These are phyloP conservation scores for Belgica antarctica DNA, from an alignment of 2,888 invertebrate genomes.

Conservation along the genomic window DNA sequence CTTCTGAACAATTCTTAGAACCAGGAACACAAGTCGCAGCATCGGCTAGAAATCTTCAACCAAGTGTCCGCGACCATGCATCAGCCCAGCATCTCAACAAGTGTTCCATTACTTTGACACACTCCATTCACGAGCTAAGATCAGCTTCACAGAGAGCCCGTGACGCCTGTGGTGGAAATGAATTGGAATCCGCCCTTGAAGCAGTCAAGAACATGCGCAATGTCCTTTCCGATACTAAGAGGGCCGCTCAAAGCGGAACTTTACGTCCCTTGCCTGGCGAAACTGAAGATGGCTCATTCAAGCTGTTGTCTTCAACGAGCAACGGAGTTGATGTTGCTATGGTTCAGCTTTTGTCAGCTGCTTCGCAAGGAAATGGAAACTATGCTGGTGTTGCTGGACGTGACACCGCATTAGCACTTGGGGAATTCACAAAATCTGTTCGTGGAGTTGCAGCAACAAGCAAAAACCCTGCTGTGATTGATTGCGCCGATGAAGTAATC, in stretches of 20 bases:
- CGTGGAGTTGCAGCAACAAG: slow-evolving; percentile 76
- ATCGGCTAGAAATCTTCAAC: slow-evolving; percentile 76
- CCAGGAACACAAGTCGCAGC: slow-evolving; percentile 70
- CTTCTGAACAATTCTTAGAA: slow-evolving; percentile 79
- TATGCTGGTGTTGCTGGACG: slow-evolving; percentile 79
- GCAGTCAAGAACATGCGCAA: slow-evolving; percentile 74
- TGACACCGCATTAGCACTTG: slow-evolving; percentile 74
- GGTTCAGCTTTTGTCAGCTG: slow-evolving; percentile 82
- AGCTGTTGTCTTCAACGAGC: slow-evolving; percentile 56
- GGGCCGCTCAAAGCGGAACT: slow-evolving; percentile 68
- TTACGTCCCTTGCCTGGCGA: slow-evolving; percentile 84
- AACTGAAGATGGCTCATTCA: slow-evolving; percentile 60
- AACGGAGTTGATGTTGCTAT: slow-evolving; percentile 80
- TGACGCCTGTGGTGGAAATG: slow-evolving; percentile 77
- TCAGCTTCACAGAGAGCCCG: slow-evolving; percentile 66
- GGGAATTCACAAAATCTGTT: slow-evolving; percentile 70
- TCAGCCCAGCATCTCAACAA: slow-evolving; percentile 68
- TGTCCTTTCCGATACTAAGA: slow-evolving; percentile 77
- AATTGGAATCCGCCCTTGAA: slow-evolving; percentile 82
- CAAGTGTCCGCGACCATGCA: slow-evolving; percentile 76
- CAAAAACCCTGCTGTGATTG: slow-evolving; percentile 62
- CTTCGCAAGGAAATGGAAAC: slow-evolving; percentile 74
- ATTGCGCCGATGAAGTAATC: slow-evolving; percentile 76
- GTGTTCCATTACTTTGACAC: slow-evolving; percentile 53
- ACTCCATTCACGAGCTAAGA: slow-evolving; percentile 56